A percentile compares a stretch with the other conserved stretches of the same genome.
These are phyloP conservation scores for Ochotona princeps DNA, from an alignment of 2,113 vertebrate species.

Conservation along the genomic window DNA sequence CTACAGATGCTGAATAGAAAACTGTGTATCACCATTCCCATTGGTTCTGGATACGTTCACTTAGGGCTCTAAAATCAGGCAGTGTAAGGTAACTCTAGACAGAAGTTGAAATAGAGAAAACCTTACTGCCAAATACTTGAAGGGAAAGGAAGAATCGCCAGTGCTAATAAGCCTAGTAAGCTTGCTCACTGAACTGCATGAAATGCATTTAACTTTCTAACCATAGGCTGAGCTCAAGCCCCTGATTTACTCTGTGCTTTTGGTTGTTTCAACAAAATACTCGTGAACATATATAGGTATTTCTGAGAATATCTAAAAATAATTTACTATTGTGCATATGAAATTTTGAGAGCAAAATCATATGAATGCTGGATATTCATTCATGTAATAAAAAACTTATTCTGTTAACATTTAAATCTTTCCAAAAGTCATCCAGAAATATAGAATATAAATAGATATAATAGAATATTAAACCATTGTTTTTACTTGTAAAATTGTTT, in stretches of 20 bases:
- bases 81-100: not conserved
- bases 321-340: not conserved
- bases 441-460: too few species aligned
- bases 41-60: not conserved
- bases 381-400: not conserved
- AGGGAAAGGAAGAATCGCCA: slow-evolving; percentile 44
- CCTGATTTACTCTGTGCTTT: not conserved
- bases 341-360: not conserved
- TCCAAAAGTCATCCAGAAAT: not conserved
- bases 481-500: not conserved
- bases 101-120: not conserved
- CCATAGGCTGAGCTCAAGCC: not conserved
- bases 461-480: not conserved
- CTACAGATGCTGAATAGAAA: not conserved
- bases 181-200: not conserved
- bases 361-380: not conserved
- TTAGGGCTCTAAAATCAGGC: not conserved
- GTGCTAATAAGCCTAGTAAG: slow-evolving; percentile 20
- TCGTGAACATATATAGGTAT: slow-evolving; percentile 12
- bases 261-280: not conserved
- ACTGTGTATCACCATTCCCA: not conserved
- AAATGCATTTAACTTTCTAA: slow-evolving; percentile 53
- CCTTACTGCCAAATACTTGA: not conserved
- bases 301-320: not conserved
- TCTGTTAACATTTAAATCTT: too few species aligned